Base-by-base conservation (phyloP, 1,140 invertebrate genomes). In the Drosophila fuyamai region DNA sequence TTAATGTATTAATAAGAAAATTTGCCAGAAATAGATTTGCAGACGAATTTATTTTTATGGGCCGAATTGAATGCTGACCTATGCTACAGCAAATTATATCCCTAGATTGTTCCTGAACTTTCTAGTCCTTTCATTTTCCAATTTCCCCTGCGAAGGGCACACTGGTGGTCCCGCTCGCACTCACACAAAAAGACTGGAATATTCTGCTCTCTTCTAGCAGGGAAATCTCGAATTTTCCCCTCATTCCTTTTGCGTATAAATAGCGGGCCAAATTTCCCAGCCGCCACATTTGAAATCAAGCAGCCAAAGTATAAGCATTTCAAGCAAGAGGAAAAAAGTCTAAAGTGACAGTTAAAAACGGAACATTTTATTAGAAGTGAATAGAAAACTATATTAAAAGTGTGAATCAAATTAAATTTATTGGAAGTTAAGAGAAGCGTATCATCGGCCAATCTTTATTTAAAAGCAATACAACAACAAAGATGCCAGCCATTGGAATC, bases 401-500 rank as follows among this genome's bases (percentile, higher is more conserved):
- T 27, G 12, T 23, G 14, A 51, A 35, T 9, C 1, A 54, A n/a
- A 47, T 14, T 1, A 43, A 53, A 18, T 12, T 46, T 10, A 58
- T 5, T 14, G 57, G 3, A 29, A 41, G 8, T 5, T 44, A 32
- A n/a, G 2, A 13, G 5, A 23, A 23, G 12, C 7, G 8, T 9
- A 38, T 3, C 6, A 4, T 1, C 2, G 40, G 13, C 4, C 1
- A 36, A 27, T 9, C 51, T 35, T 10, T 0, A 35, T 12, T 9
- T 41, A 32, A 8, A 89, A 79, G 32, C 71, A 72, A 84, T 74
- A 79, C 35, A 51, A 58, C 27, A 43, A 12, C 51, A n/a, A 93
- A 93, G 81, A 94, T 93, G 89, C 93, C 94, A 81, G 95, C 95
- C 36, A 94, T 96, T 47, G 95, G 96, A 68, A 96, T 96, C 79